Conservation (phyloP, 2,888 invertebrate species). For the Atherix ibis region DNA sequence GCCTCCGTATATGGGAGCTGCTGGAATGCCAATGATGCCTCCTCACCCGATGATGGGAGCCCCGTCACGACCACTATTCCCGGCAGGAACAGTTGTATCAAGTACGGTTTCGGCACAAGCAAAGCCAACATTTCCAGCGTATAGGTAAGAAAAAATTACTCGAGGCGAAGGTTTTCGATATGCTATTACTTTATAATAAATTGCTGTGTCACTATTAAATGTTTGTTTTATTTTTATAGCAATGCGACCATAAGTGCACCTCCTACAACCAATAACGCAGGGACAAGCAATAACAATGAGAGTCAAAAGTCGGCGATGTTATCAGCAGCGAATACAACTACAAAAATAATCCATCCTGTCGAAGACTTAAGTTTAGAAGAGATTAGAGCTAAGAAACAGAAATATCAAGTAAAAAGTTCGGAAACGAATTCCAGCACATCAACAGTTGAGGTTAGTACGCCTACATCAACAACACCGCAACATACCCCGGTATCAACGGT, state of each 20-base stretch:
- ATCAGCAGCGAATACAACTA: constrained; percentile 65
- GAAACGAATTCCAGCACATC: constrained; percentile 24
- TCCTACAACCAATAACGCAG: constrained; percentile 38
- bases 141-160: constrained; percentile 42
- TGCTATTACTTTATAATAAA: background rate
- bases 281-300: constrained; percentile 15
- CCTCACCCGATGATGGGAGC: constrained; percentile 38
- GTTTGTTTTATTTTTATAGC: constrained; percentile 26
- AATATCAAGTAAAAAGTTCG: constrained; percentile 48
- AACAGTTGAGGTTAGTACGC: constrained; percentile 13
- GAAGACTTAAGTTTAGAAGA: constrained; percentile 87
- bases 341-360: constrained; percentile 84
- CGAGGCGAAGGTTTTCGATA: background rate
- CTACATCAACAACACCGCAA: constrained; percentile 18
- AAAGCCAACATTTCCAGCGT: constrained; percentile 69
- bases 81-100: constrained; percentile 54
- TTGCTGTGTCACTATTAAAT: background rate
- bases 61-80: constrained; percentile 64
- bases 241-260: constrained; percentile 65
- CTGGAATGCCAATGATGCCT: constrained; percentile 43
- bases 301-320: constrained; percentile 38
- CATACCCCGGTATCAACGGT: constrained; percentile 15
- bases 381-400: constrained; percentile 51
- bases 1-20: constrained; percentile 57
- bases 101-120: constrained; percentile 37